Base-by-base conservation (phyloP, 35 echinoderm and acorn worm genomes). In the Apostichopus japonicus region DNA sequence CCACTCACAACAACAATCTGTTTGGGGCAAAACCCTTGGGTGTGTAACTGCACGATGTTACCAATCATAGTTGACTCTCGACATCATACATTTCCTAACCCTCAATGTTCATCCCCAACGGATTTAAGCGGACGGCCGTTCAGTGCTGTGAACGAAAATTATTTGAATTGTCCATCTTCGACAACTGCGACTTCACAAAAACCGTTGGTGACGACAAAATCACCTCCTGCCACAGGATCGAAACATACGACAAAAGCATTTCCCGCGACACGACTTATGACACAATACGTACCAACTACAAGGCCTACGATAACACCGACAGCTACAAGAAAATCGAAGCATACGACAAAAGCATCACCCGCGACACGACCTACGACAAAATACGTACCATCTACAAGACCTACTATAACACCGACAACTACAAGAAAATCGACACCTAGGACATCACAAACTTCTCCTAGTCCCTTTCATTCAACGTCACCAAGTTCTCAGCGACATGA, bases 21-120 rank as follows among this genome's bases (percentile, higher is more conserved):
- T 65, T 59, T 88, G 19, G 86, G 86, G 1, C 4, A 65, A 23
- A 88, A 88, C 65, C 86, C 86, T 24, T 87, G 79, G 79, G 15
- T 54, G 17, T 88, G 86, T 17, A 88, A 62, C 58, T 88, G 86
- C 24, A 62, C 54, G 56, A 65, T 88, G 86, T 15, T 19, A 24
- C 17, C 54, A 5, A 67, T 88, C 59, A 72, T 88, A 5, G 0
- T 62, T 22, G 86, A 88, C 9, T 10, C 54, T 8, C 86, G 86
- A 8, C 86, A 88, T 88, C 1, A 10, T 54, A 53, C 44, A 9
- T 88, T 70, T 53, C 86, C 86, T 67, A 4, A 9, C 8, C 56
- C 56, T 56, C 6, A 8, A 8, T 88, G 86, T 88, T 65, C 86
- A 51, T 71, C 17, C 9, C 86, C 86, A 23, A 8, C 23, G 58